These are phyloP conservation scores for Papilio glaucus DNA, from an alignment of 1,140 invertebrate genomes.

Conservation along the genomic window DNA sequence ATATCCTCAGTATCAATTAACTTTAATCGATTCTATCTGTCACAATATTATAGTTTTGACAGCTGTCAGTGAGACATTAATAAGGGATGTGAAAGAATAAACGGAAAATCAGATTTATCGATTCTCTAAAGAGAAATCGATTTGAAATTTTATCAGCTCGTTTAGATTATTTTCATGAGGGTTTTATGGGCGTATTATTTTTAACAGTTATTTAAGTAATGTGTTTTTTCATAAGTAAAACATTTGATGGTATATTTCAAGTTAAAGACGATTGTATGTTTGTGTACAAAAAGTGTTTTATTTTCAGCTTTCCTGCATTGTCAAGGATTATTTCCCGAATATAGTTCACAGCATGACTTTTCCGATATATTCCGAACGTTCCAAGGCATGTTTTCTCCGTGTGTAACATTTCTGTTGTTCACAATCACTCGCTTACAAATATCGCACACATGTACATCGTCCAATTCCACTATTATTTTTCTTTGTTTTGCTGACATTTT, in stretches of 20 bases:
- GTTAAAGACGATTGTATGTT: conserved; percentile 50
- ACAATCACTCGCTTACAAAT: conserved; percentile 58
- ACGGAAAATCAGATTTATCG: neutral
- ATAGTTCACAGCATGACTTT: conserved; percentile 52
- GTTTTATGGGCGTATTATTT: neutral
- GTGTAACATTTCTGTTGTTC: conserved; percentile 53
- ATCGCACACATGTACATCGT: conserved; percentile 21
- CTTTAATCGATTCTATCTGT: neutral
- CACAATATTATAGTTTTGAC: neutral
- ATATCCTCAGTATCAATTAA: neutral
- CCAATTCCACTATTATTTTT: conserved; percentile 47
- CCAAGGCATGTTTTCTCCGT: conserved; percentile 74
- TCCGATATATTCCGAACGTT: conserved; percentile 44
- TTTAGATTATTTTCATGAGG: neutral
- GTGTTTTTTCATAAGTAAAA: neutral
- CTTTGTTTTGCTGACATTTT: conserved; percentile 46
- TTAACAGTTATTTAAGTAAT: neutral
- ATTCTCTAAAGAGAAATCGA: neutral
- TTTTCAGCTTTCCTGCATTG: conserved; percentile 56
- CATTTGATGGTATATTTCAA: too few species aligned
- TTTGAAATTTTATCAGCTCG: neutral
- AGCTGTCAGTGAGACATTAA: conserved; percentile 1
- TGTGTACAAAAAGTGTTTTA: conserved; percentile 42
- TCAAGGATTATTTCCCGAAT: conserved; percentile 25
- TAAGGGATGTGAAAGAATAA: neutral